Evolutionary conservation across 2,113 vertebrate genomes (phyloP).

Genomic region (Larimichthys polyactis): DNA sequence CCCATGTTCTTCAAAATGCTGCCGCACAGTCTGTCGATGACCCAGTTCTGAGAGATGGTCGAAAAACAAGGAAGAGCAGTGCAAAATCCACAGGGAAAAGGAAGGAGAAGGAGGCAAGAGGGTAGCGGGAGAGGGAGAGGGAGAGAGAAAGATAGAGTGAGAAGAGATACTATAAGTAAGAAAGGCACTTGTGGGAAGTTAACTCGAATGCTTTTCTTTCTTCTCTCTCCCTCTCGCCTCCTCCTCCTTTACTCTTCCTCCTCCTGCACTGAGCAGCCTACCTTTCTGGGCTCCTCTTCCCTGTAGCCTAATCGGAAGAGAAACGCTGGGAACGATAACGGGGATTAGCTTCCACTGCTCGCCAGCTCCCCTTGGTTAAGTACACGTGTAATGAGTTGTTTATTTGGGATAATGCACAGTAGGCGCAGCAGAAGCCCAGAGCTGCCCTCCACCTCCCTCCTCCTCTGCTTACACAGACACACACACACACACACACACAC

Average conservation of each 20-base stretch:
- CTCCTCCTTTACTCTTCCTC: slow-evolving; percentile 50
- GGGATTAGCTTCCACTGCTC: slow-evolving; percentile 83
- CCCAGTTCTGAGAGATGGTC: slow-evolving; percentile 86
- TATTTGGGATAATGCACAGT: slow-evolving; percentile 87
- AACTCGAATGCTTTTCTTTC: slow-evolving; percentile 66
- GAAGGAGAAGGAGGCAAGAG: slow-evolving; percentile 67
- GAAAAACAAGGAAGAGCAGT: slow-evolving; percentile 84
- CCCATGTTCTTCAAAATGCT: slow-evolving; percentile 82
- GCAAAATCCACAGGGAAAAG: slow-evolving; percentile 78
- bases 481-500: slow-evolving; percentile 8
- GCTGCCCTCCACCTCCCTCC: slow-evolving; percentile 58
- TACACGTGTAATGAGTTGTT: slow-evolving; percentile 88
- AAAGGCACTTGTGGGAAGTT: slow-evolving; percentile 78
- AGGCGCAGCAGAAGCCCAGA: slow-evolving; percentile 76
- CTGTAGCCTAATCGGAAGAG: slow-evolving; percentile 77
- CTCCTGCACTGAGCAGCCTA: slow-evolving; percentile 58
- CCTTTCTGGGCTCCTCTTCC: slow-evolving; percentile 70
- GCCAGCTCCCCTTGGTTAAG: slow-evolving; percentile 84
- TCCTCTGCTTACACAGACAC: slow-evolving; percentile 22
- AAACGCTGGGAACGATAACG: slow-evolving; percentile 81
- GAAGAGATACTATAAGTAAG: slow-evolving; percentile 73
- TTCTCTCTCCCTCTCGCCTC: slow-evolving; percentile 54
- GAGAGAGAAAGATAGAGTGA: slow-evolving; percentile 54
- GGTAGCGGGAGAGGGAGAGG: slow-evolving; percentile 53
- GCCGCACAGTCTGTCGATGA: slow-evolving; percentile 83